Percentiles rank a stretch among this genome's conserved stretches.
Evolutionary conservation across 2,797 vertebrate species (phyloP).

Genomic region (Masticophis lateralis): DNA sequence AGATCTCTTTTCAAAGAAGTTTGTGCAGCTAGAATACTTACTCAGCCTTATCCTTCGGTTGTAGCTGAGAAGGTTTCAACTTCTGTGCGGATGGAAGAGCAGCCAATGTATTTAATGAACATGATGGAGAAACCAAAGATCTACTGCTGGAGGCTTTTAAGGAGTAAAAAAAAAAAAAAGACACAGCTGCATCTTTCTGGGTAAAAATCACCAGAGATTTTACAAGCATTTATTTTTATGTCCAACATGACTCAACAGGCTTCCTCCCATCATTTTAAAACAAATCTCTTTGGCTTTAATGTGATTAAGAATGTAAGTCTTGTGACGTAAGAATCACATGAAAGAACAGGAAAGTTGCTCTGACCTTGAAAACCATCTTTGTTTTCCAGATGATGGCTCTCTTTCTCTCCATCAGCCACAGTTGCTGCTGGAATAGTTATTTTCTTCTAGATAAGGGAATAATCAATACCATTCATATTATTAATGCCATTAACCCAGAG

Average conservation of each 20-base stretch:
- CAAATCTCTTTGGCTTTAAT: neutral
- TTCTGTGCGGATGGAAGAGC: constrained; percentile 23
- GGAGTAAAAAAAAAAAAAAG: neutral
- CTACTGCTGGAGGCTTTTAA: constrained; percentile 11
- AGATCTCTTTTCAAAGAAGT: neutral
- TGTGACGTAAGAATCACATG: neutral
- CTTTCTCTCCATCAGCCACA: neutral
- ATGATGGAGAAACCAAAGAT: constrained; percentile 35
- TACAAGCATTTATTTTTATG: neutral
- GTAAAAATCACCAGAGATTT: constrained; percentile 16
- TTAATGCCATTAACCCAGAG: neutral
- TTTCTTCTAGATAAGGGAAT: neutral
- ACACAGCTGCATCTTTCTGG: constrained; percentile 4
- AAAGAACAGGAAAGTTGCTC: neutral
- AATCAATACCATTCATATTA: neutral
- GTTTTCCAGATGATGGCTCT: constrained; percentile 14
- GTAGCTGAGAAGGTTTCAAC: constrained; percentile 16
- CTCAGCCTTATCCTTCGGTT: constrained; percentile 39
- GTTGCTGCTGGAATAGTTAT: constrained; percentile 11
- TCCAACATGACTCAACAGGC: neutral
- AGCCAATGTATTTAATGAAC: constrained; percentile 31
- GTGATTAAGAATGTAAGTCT: neutral
- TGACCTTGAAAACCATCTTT: constrained; percentile 39
- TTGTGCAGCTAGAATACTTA: constrained; percentile 41
- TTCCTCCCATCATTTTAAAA: neutral